Evolutionary conservation across 1,140 invertebrate species (phyloP).

Genomic region (Sarcophaga peregrina): DNA sequence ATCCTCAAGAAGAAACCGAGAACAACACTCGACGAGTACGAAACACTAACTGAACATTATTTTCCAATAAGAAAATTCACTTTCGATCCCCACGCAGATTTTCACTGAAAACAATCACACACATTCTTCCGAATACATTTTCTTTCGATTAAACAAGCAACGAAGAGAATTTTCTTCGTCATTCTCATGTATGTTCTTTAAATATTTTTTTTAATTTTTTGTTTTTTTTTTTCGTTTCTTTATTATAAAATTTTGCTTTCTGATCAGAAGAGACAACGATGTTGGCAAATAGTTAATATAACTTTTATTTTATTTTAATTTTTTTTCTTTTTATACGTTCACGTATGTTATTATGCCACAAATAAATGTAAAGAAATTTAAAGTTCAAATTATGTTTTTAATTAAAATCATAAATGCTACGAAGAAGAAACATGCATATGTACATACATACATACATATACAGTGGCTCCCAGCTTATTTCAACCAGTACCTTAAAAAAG

Average conservation of each 20-base stretch:
- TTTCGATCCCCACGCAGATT: constrained; percentile 40
- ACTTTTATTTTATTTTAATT: too few species aligned
- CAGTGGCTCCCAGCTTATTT: too few species aligned
- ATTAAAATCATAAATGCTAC: too few species aligned
- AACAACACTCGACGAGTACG: constrained; percentile 67
- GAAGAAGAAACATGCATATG: too few species aligned
- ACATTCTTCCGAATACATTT: background rate
- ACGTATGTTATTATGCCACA: too few species aligned
- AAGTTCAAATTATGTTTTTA: too few species aligned
- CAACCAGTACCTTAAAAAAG: too few species aligned
- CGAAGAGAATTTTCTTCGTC: constrained; percentile 36
- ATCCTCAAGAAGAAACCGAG: constrained; percentile 63
- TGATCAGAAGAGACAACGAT: background rate
- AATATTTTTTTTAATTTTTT: background rate
- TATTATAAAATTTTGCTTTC: background rate
- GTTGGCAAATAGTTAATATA: too few species aligned
- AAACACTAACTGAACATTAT: constrained; percentile 64
- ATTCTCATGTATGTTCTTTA: background rate
- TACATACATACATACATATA: too few species aligned
- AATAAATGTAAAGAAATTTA: too few species aligned
- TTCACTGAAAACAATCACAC: constrained; percentile 25
- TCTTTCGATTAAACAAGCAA: background rate
- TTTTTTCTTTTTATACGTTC: too few species aligned
- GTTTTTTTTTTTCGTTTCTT: background rate
- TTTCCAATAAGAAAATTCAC: constrained; percentile 36